Base-by-base conservation (phyloP, 2,797 vertebrate species). In the Mus caroli region DNA sequence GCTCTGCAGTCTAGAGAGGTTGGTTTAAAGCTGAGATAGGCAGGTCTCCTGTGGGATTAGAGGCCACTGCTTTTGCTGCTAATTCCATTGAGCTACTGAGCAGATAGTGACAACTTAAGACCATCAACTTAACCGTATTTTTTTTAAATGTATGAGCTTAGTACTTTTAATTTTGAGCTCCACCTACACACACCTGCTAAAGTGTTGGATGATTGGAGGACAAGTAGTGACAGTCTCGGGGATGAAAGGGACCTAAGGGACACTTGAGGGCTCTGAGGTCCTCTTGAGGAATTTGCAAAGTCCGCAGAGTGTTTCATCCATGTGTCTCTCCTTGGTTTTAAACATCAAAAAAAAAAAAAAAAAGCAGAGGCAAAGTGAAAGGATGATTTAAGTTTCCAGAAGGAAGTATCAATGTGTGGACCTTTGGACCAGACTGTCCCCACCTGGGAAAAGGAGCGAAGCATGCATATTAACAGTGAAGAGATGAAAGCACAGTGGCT, bases 141-240 rank as follows among this genome's bases (percentile, higher is more conserved):
- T 94, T 56, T n/a, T 73, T 43, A 12, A 22, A 82, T 64, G 54
- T 83, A 37, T 92, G 50, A 86, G 52, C 94, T 95, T 88, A 89
- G 88, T 95, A 95, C 92, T 97, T 97, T 96, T 94, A 95, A 93
- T 46, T 79, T 90, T 83, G 50, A 92, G 92, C 54, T 88, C 90
- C 82, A 86, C 94, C 92, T 96, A 95, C 92, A 88, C 88, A 96
- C 46, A 96, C 92, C 71, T 96, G 95, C 79, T 96, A 34, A 80
- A 87, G 79, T n/a, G 88, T n/a, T 75, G 88, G 75, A 58, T 84
- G 94, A 91, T 40, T 60, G 31, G 69, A 92, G 14, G 73, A 91
- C 28, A 58, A 79, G 24, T 87, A 52, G 20, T 94, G 79, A 93
- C 56, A 92, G 58, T 78, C 76, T 52, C 77, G 56, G 88, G 62